Evolutionary conservation across 1,140 invertebrate species (phyloP).

Genomic region (Habropoda laboriosa): DNA sequence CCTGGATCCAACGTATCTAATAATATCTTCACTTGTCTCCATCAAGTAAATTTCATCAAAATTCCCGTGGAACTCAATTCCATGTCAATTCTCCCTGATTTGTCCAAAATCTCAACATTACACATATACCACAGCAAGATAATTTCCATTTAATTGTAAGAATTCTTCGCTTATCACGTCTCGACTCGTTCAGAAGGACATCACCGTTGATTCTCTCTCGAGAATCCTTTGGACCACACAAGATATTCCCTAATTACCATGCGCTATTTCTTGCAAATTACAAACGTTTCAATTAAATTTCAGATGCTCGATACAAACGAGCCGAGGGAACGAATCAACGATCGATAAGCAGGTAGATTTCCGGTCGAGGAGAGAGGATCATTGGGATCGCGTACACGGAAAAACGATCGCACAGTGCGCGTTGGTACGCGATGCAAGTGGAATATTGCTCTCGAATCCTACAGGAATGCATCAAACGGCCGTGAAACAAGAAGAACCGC

Average conservation of each 20-base stretch:
- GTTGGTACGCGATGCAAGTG: neutral
- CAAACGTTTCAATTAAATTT: neutral
- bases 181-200: neutral
- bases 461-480: constrained; percentile 57
- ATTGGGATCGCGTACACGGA: neutral
- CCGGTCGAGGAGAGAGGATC: neutral
- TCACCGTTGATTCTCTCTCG: too few relatives aligned
- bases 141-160: too few relatives aligned
- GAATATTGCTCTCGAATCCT: constrained; percentile 21
- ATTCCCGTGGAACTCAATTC: too few relatives aligned
- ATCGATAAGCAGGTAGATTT: neutral
- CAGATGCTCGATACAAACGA: neutral
- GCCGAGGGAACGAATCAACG: neutral
- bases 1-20: too few relatives aligned
- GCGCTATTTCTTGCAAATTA: neutral
- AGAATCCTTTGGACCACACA: neutral
- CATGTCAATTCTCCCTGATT: too few relatives aligned
- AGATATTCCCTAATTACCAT: neutral
- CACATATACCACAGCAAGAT: too few relatives aligned
- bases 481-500: constrained; percentile 69
- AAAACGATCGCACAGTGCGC: constrained; percentile 6
- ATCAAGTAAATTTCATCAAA: too few relatives aligned
- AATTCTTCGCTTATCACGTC: neutral
- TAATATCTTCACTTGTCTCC: too few relatives aligned
- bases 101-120: too few relatives aligned